These are phyloP conservation scores for Megalops cyprinoides DNA, from an alignment of 2,797 vertebrate genomes.

Conservation along the genomic window DNA sequence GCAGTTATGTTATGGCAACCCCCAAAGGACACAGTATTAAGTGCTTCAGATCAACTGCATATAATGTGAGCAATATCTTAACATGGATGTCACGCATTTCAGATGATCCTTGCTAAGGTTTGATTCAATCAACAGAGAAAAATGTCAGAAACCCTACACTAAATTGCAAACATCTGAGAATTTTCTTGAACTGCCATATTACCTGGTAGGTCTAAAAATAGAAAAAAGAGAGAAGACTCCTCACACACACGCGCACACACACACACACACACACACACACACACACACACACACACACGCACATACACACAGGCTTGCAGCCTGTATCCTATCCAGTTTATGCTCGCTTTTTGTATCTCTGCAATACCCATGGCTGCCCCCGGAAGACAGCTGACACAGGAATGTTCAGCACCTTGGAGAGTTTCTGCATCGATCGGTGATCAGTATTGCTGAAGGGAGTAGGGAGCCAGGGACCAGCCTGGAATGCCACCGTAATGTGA, in stretches of 20 bases:
- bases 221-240: constrained; percentile 16
- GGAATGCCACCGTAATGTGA: not conserved
- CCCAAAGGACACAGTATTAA: no score
- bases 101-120: constrained; percentile 7
- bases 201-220: constrained; percentile 18
- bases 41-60: not conserved
- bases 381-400: not conserved
- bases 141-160: constrained; percentile 1
- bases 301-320: not conserved
- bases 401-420: constrained; percentile 24
- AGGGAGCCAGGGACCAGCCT: not conserved
- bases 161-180: constrained; percentile 9
- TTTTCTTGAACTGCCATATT: constrained; percentile 1
- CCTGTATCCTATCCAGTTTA: no score
- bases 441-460: not conserved
- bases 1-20: not conserved
- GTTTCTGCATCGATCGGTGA: constrained; percentile 14
- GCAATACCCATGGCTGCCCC: not conserved
- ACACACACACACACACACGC: not conserved
- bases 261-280: not conserved
- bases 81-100: constrained; percentile 13
- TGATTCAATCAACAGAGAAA: constrained; percentile 1
- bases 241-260: not conserved
- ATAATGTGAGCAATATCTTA: not conserved
- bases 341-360: not conserved